Evolutionary conservation across 2,113 vertebrate genomes (phyloP), one percentile per base, ranked within the genome.

Genomic region (Vulpes vulpes): DNA sequence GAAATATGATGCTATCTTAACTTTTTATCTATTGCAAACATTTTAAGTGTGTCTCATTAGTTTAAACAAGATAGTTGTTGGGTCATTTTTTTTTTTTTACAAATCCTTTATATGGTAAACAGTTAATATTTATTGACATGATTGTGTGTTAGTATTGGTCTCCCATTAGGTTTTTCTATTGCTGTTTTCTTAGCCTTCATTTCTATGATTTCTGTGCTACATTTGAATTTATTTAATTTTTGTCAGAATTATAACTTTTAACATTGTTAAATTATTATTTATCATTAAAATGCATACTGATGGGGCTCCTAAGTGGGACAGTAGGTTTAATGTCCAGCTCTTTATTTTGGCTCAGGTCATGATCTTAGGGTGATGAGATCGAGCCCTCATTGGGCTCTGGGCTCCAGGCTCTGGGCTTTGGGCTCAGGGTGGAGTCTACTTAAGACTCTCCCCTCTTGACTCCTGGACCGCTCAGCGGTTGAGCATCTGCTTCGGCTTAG

Each of bases 191-290:
- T 94, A 94, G 38, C 59, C 51, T 94, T 92, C 23, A 20, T 71
- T 89, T 76, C 10, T 95, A 51, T 95, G 62, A 84, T 89, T 84
- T 97, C 81, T 62, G 27, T 78, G 60, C 14, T 65, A 95, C 25
- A n/a, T 84, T 87, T 89, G 11, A 78, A 74, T 60, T 64, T 74
- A 80, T 84, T 92, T 95, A 92, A 32, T 57, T 96, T 90, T 93
- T 91, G 83, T 93, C 71, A 93, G n/a, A 91, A 89, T 88, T 91
- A 78, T 53, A 89, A 38, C 57, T 89, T 69, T 93, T 78, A 96
- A 73, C 49, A 71, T 89, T 43, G 8, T 43, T 7, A 43, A 43
- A 43, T 43, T 43, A 43, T 43, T 43, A 43, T 69, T 93, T 78
- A 96, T 73, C 49, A 71, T 89, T 91, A 95, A 94, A 84, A 87